Base-by-base conservation (phyloP, 1,140 invertebrate species). In the Ostrea denselamellosa region DNA sequence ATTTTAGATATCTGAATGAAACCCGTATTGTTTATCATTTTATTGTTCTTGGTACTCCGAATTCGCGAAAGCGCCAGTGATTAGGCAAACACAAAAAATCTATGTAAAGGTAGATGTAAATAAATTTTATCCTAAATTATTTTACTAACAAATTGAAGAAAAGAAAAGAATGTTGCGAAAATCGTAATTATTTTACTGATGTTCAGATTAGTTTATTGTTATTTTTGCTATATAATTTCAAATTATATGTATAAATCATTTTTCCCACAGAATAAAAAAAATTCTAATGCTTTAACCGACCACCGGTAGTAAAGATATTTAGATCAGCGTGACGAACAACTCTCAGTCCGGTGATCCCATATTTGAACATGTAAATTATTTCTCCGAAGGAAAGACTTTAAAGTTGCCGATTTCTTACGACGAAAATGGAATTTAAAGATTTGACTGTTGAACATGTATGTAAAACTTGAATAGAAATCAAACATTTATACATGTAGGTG, bases 281-380 rank as follows among this genome's bases (percentile, higher is more conserved):
- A 28, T 34, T 28, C n/a, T 58, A n/a, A 25, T 28, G 8, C 68
- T n/a, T 71, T 22, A 71, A 12, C 68, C 28, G 28, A 71, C 68
- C 68, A 34, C 22, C 22, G 10, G 28, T 14, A 71, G 22, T 28
- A 34, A 34, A 71, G 28, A 71, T 71, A 71, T 71, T 28, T 71
- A 71, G 10, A 71, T 4, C 68, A 22, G 22, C 22, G 22, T 25
- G 68, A 10, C 28, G 28, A 14, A 28, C 68, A n/a, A 62, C 28
- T 12, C 10, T 28, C 68, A 71, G 28, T 71, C 68, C 68, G 68
- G 25, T 28, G 22, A 22, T 71, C 28, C 10, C 19, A 71, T 71
- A 71, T 71, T 71, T 71, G 68, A 25, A 71, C 68, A 71, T 71
- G 68, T 22, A 71, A 71, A 71, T 71, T 71, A 71, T 71, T 71